Evolutionary conservation across 2,797 vertebrate species (phyloP).

Genomic region (Macroramphosus scolopax): DNA sequence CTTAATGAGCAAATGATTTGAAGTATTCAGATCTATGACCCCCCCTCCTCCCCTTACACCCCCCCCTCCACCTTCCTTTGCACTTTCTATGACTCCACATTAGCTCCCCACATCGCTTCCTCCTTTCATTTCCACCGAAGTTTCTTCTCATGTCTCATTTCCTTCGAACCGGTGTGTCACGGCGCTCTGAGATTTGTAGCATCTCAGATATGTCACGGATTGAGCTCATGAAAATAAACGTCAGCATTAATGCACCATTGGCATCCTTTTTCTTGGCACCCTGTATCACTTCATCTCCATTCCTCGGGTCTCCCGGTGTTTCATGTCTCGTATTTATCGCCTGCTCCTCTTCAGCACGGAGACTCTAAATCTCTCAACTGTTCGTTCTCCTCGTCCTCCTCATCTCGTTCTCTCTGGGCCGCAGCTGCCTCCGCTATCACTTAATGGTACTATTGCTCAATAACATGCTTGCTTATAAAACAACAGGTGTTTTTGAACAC

Average conservation of each 20-base stretch:
- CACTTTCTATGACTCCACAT: slow-evolving; percentile 48
- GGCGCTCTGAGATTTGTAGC: slow-evolving; percentile 4
- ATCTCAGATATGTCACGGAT: slow-evolving; percentile 3
- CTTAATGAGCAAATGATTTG: slow-evolving; percentile 36
- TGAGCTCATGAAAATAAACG: slow-evolving; percentile 1
- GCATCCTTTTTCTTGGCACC: background rate
- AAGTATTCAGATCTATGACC: slow-evolving; percentile 38
- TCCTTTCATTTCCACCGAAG: slow-evolving; percentile 32
- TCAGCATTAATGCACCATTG: background rate
- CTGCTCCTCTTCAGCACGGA: no score
- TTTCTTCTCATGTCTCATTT: slow-evolving; percentile 18
- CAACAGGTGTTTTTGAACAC: slow-evolving; percentile 31
- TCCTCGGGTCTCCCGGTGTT: background rate
- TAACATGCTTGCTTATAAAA: slow-evolving; percentile 34
- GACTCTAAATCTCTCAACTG: no score
- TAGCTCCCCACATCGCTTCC: slow-evolving; percentile 24
- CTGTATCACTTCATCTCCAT: background rate
- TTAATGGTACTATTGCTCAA: slow-evolving; percentile 13
- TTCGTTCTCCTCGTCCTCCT: background rate
- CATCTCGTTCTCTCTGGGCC: slow-evolving; percentile 2
- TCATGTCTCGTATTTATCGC: background rate
- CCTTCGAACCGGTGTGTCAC: background rate
- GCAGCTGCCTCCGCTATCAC: slow-evolving; percentile 14
- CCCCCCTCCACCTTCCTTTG: slow-evolving; percentile 28
- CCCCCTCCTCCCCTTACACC: slow-evolving; percentile 39